Percentiles rank a stretch among this genome's conserved stretches.
These are phyloP conservation scores for Tupiocoris notatus DNA, from an alignment of 2,888 invertebrate genomes.

Conservation along the genomic window DNA sequence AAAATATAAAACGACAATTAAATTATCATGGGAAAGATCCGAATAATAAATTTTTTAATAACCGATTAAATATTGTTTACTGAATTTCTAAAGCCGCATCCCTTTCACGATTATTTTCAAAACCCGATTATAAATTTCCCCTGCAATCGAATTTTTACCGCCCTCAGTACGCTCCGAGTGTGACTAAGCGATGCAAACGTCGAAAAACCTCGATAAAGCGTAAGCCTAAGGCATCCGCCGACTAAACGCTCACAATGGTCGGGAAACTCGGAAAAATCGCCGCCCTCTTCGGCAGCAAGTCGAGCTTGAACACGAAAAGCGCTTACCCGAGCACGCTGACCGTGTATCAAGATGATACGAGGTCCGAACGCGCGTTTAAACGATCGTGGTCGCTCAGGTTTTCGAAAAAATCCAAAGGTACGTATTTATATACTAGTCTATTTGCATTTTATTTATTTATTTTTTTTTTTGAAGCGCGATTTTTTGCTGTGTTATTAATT, in stretches of 20 bases:
- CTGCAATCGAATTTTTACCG: too few species aligned
- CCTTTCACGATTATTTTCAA: too few species aligned
- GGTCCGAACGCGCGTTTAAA: constrained; percentile 42
- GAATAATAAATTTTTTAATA: too few species aligned
- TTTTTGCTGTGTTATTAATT: too few species aligned
- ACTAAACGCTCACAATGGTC: constrained; percentile 54
- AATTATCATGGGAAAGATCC: too few species aligned
- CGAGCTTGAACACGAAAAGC: constrained; percentile 47
- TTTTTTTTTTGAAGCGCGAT: too few species aligned
- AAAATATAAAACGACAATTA: too few species aligned
- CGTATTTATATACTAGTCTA: not conserved
- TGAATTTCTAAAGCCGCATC: too few species aligned
- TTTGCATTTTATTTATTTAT: too few species aligned
- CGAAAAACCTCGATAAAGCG: not conserved
- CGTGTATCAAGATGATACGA: constrained; percentile 46
- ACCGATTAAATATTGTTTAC: too few species aligned
- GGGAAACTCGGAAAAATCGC: constrained; percentile 64
- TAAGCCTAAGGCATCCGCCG: not conserved
- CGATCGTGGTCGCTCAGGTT: constrained; percentile 47
- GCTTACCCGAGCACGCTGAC: constrained; percentile 49
- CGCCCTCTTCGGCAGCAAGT: constrained; percentile 60
- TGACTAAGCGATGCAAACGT: not conserved
- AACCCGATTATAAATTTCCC: too few species aligned
- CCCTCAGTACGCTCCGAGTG: too few species aligned
- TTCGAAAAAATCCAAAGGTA: constrained; percentile 45